These are phyloP conservation scores for Erynnis tages DNA, from an alignment of 2,888 invertebrate genomes.

Conservation along the genomic window DNA sequence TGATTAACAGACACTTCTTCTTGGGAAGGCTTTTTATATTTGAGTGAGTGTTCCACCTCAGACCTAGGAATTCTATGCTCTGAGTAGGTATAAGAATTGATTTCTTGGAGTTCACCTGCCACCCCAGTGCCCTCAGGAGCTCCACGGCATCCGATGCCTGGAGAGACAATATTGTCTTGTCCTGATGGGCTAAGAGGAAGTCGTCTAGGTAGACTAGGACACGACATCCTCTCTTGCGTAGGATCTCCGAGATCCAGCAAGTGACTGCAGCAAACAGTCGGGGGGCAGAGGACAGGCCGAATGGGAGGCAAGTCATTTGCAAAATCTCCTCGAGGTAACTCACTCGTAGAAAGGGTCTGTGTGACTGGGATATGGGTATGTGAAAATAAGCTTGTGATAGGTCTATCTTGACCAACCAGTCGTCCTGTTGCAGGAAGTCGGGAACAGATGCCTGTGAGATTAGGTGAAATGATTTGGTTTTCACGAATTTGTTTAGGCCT, in stretches of 20 bases:
- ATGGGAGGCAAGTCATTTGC: slow-evolving; percentile 34
- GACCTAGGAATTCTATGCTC: background rate
- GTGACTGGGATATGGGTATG: background rate
- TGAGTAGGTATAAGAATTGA: background rate
- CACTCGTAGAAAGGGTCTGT: slow-evolving; percentile 29
- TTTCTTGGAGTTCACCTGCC: background rate
- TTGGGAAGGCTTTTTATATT: background rate
- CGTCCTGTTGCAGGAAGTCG: background rate
- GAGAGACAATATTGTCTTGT: background rate
- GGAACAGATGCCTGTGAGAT: background rate
- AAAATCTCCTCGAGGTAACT: slow-evolving; percentile 17
- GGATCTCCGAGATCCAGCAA: slow-evolving; percentile 30
- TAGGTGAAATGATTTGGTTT: background rate
- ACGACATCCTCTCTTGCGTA: slow-evolving; percentile 24
- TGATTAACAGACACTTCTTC: background rate
- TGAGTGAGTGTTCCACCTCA: background rate
- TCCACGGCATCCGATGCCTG: background rate
- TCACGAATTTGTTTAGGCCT: background rate
- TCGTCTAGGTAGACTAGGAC: slow-evolving; percentile 27
- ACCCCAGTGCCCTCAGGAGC: background rate
- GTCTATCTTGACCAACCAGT: slow-evolving; percentile 1
- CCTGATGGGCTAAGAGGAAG: slow-evolving; percentile 2
- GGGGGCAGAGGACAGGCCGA: slow-evolving; percentile 34
- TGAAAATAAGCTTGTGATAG: background rate
- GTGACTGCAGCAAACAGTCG: slow-evolving; percentile 30